Conservation (phyloP, 2,113 vertebrate species). For the Nyctibius bracteatus region DNA sequence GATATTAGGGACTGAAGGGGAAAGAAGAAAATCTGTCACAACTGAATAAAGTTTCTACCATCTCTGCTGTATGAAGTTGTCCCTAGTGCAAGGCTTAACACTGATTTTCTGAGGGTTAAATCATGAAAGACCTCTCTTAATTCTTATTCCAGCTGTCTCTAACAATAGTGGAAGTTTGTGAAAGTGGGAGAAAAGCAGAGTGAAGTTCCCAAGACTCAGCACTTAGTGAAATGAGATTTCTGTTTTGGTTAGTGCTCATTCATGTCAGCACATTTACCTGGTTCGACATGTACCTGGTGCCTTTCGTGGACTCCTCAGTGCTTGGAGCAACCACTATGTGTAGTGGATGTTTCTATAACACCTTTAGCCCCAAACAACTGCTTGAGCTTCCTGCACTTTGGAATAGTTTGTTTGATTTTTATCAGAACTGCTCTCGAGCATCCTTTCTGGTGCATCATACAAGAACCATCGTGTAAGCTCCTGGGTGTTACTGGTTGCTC, state of each 20-base stretch:
- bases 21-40: background rate
- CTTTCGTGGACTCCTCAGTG: background rate
- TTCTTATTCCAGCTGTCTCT: background rate
- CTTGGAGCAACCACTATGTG: fast-evolving
- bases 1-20: background rate
- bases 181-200: background rate
- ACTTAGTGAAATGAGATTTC: background rate
- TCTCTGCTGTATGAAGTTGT: background rate
- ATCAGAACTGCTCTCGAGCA: background rate
- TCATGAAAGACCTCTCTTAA: background rate
- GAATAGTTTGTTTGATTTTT: background rate
- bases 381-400: background rate
- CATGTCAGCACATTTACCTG: background rate
- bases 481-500: background rate
- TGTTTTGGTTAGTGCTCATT: background rate
- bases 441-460: background rate
- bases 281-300: background rate
- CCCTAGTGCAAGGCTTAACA: background rate
- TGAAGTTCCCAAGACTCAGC: background rate
- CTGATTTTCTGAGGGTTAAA: background rate
- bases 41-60: background rate
- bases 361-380: background rate
- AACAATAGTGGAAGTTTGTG: background rate
- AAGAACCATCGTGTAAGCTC: background rate
- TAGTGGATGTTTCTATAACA: fast-evolving